Percentiles rank a stretch among this genome's conserved stretches.
Evolutionary conservation across 1,140 invertebrate genomes (phyloP).

Genomic region (Trinorchestia longiramus): DNA sequence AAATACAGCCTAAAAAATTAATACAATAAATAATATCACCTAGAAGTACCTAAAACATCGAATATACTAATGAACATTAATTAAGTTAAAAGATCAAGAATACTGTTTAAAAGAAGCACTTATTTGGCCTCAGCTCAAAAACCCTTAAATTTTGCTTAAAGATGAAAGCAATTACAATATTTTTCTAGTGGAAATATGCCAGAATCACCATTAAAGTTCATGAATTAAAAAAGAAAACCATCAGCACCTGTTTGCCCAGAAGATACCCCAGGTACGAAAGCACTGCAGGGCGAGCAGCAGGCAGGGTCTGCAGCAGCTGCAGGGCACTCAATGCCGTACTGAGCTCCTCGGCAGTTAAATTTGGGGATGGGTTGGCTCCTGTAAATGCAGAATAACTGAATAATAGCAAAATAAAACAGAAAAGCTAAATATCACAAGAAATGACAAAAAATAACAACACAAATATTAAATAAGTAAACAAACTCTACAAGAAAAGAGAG

Average conservation of each 20-base stretch:
- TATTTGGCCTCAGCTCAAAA: no score
- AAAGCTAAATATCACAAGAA: no score
- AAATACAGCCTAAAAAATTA: no score
- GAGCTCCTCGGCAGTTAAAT: slow-evolving; percentile 8
- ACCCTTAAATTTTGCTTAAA: background rate
- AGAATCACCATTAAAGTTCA: no score
- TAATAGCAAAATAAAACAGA: no score
- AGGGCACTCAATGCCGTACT: slow-evolving; percentile 33
- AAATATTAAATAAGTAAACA: no score
- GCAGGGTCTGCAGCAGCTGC: slow-evolving; percentile 25
- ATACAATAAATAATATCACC: background rate
- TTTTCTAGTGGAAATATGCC: no score
- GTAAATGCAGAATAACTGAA: no score
- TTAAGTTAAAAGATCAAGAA: background rate
- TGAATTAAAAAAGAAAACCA: background rate
- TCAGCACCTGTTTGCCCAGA: slow-evolving; percentile 10
- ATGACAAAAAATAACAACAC: no score
- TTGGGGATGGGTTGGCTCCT: slow-evolving; percentile 27
- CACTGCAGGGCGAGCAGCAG: slow-evolving; percentile 38
- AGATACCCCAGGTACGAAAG: slow-evolving; percentile 23
- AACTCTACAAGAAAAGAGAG: no score
- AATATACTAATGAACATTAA: background rate
- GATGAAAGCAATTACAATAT: background rate
- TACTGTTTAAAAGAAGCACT: background rate
- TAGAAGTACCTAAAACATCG: background rate